A percentile compares a stretch with the other conserved stretches of the same genome.
phyloP scores from a whole-genome alignment of 2,797 vertebrate genomes.

The Clamator glandarius region DNA sequence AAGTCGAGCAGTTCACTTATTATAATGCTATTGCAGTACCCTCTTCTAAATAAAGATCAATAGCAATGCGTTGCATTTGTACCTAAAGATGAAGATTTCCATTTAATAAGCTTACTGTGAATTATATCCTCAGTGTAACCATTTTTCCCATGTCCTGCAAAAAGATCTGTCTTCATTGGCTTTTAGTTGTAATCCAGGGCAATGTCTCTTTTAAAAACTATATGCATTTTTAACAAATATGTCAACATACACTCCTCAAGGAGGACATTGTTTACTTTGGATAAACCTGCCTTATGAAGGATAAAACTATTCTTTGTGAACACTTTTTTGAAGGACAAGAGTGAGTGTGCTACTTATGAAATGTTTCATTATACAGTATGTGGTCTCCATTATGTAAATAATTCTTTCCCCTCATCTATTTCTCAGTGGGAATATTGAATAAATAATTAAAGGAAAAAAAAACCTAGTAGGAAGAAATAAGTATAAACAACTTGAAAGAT shows the following conservation, averaged over 20 bases:
- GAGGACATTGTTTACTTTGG: slow-evolving; percentile 57
- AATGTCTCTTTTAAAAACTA: background rate
- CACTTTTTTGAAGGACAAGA: slow-evolving; percentile 34
- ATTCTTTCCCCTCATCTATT: slow-evolving; percentile 41
- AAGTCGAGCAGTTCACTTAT: slow-evolving; percentile 27
- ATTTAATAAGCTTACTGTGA: slow-evolving; percentile 24
- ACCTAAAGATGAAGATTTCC: background rate
- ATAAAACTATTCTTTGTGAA: slow-evolving; percentile 58
- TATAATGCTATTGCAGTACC: slow-evolving; percentile 8
- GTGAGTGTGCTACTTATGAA: slow-evolving; percentile 51
- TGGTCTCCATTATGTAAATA: slow-evolving; percentile 60
- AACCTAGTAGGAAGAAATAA: slow-evolving; percentile 50
- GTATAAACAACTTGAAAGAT: slow-evolving; percentile 64
- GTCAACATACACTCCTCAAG: slow-evolving; percentile 43
- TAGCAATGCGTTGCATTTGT: background rate
- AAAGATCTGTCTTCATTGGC: slow-evolving; percentile 18
- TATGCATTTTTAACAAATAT: slow-evolving; percentile 50
- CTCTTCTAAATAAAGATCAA: slow-evolving; percentile 38
- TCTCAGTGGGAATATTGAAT: slow-evolving; percentile 51
- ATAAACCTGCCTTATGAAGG: slow-evolving; percentile 31
- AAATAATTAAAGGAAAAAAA: slow-evolving; percentile 50
- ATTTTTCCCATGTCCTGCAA: background rate
- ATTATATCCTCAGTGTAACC: slow-evolving; percentile 23
- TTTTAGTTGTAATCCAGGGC: slow-evolving; percentile 18
- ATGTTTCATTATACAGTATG: slow-evolving; percentile 44